These are phyloP conservation scores for Glossosoma conforme DNA, from an alignment of 1,140 invertebrate genomes.

Conservation along the genomic window DNA sequence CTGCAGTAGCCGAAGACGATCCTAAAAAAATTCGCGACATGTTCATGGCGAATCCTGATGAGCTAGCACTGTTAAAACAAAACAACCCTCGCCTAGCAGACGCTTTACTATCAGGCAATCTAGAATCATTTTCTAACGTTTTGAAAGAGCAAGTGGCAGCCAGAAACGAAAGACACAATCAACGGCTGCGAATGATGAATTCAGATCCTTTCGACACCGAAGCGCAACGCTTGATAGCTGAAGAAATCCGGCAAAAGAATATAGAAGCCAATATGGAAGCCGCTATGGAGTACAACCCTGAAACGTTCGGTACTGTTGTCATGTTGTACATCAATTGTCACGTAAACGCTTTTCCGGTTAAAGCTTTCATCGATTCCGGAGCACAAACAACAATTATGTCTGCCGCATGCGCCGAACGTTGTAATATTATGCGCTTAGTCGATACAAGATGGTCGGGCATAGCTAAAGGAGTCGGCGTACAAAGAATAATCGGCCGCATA, in stretches of 20 bases:
- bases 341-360: slow-evolving; percentile 93
- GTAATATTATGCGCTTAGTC: slow-evolving; percentile 93
- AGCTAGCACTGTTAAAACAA: slow-evolving; percentile 84
- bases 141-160: slow-evolving; percentile 76
- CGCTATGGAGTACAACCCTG: slow-evolving; percentile 96
- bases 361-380: slow-evolving; percentile 96
- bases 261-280: slow-evolving; percentile 98
- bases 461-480: slow-evolving; percentile 94
- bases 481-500: slow-evolving; percentile 92
- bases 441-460: slow-evolving; percentile 93
- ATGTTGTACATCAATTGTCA: slow-evolving; percentile 97
- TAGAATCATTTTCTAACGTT: slow-evolving; percentile 78
- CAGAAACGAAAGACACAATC: slow-evolving; percentile 72
- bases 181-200: slow-evolving; percentile 80
- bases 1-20: slow-evolving; percentile 67
- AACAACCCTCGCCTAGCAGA: slow-evolving; percentile 91
- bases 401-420: slow-evolving; percentile 84
- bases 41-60: slow-evolving; percentile 88
- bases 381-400: slow-evolving; percentile 95
- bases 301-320: slow-evolving; percentile 94
- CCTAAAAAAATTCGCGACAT: slow-evolving; percentile 84
- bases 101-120: slow-evolving; percentile 76
- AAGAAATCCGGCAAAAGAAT: slow-evolving; percentile 93
- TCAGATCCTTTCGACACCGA: slow-evolving; percentile 95
- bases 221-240: slow-evolving; percentile 89